Percentiles rank a stretch among this genome's conserved stretches.
phyloP scores from a whole-genome alignment of 1,140 invertebrate genomes.

The Geopemphigus sp. region DNA sequence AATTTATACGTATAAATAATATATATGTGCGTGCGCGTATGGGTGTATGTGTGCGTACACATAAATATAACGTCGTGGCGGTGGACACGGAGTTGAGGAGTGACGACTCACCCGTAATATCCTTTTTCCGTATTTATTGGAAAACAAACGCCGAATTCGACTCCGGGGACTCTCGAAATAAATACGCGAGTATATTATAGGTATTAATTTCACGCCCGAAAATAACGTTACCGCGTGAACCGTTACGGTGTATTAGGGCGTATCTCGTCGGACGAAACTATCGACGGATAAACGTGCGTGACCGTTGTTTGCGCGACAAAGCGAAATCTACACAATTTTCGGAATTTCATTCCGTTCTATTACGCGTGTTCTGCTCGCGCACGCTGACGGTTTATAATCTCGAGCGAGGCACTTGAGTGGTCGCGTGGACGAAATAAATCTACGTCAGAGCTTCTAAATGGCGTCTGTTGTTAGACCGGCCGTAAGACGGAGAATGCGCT shows the following conservation, averaged over 20 bases:
- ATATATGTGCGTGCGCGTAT: neutral
- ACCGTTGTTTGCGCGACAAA: too few relatives aligned
- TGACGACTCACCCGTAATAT: too few relatives aligned
- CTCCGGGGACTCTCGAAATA: neutral
- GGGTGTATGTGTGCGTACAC: neutral
- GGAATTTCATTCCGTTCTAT: neutral
- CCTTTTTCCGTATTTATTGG: neutral
- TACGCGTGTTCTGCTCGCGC: too few relatives aligned
- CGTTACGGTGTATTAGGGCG: too few relatives aligned
- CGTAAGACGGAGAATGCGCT: conserved; percentile 30
- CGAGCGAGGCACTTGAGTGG: neutral
- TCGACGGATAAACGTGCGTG: too few relatives aligned
- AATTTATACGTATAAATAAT: conserved; percentile 21
- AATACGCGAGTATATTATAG: too few relatives aligned
- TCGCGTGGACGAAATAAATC: neutral
- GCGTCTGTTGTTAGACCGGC: neutral
- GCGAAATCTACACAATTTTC: too few relatives aligned
- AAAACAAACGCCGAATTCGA: neutral
- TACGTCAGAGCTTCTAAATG: neutral
- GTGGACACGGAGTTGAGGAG: too few relatives aligned
- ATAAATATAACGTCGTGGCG: neutral
- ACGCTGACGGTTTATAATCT: neutral
- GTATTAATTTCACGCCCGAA: too few relatives aligned
- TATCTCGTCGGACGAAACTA: too few relatives aligned
- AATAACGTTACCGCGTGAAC: too few relatives aligned